These are phyloP conservation scores for Limnephilus auricula DNA, from an alignment of 2,888 invertebrate species.

Conservation along the genomic window DNA sequence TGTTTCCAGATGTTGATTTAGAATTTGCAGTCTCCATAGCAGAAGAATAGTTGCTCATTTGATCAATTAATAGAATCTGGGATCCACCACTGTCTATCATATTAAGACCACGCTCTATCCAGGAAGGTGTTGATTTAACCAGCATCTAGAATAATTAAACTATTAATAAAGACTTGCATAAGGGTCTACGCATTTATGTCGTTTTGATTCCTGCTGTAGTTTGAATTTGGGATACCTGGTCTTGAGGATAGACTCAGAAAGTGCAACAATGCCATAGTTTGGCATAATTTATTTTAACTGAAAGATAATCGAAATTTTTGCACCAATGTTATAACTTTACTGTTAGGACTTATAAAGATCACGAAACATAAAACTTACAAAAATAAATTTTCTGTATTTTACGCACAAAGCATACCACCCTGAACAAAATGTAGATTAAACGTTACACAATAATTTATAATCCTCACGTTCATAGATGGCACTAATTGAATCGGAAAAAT, in stretches of 20 bases:
- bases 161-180: background rate
- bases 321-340: too few species aligned
- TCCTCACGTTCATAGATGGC: too few species aligned
- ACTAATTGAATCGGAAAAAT: too few species aligned
- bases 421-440: too few species aligned
- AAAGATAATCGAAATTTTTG: too few species aligned
- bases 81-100: constrained; percentile 75
- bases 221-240: background rate
- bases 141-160: constrained; percentile 72
- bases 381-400: too few species aligned
- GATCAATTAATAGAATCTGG: constrained; percentile 79
- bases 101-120: constrained; percentile 79
- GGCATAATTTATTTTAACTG: too few species aligned
- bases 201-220: background rate
- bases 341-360: too few species aligned
- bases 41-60: constrained; percentile 71
- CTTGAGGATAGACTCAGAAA: background rate
- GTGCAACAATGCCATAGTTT: background rate
- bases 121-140: constrained; percentile 77
- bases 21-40: constrained; percentile 41
- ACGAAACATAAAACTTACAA: too few species aligned
- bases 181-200: background rate
- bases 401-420: too few species aligned
- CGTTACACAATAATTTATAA: too few species aligned
- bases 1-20: constrained; percentile 57